Percentiles rank a stretch among this genome's conserved stretches.
Evolutionary conservation across 2,113 vertebrate genomes (phyloP).

Genomic region (Corvus cornix): DNA sequence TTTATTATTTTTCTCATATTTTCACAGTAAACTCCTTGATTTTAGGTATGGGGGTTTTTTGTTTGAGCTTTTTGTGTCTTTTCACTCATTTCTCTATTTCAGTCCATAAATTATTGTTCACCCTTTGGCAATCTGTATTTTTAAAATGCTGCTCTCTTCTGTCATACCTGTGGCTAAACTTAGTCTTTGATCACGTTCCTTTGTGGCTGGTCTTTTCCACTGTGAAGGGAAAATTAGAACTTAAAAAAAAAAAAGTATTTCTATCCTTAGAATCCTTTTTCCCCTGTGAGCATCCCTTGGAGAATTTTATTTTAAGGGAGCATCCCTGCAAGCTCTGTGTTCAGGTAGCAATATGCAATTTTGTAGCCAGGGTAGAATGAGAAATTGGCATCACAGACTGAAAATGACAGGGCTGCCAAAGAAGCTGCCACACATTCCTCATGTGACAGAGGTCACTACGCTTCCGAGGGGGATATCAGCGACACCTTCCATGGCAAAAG

Average conservation of each 20-base stretch:
- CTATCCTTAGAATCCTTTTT: background rate
- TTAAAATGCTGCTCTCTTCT: background rate
- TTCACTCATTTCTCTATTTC: background rate
- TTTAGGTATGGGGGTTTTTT: background rate
- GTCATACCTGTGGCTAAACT: slow-evolving; percentile 16
- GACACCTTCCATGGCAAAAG: background rate
- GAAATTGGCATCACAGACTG: background rate
- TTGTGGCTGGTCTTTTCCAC: background rate
- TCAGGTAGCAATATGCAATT: background rate
- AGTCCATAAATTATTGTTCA: background rate
- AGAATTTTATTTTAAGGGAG: background rate
- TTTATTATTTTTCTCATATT: background rate
- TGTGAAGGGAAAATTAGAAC: background rate
- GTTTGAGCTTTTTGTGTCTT: background rate
- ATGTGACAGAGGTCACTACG: background rate
- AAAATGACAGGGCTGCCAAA: background rate
- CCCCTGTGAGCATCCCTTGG: background rate
- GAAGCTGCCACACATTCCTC: background rate
- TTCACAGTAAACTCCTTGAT: background rate
- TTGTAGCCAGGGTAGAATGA: background rate
- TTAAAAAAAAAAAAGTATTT: background rate
- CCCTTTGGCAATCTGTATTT: background rate
- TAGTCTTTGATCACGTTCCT: background rate
- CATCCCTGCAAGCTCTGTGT: background rate
- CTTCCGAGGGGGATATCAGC: background rate